Evolutionary conservation across 2,888 invertebrate genomes (phyloP).

Genomic region (Ischnus inquisitorius): DNA sequence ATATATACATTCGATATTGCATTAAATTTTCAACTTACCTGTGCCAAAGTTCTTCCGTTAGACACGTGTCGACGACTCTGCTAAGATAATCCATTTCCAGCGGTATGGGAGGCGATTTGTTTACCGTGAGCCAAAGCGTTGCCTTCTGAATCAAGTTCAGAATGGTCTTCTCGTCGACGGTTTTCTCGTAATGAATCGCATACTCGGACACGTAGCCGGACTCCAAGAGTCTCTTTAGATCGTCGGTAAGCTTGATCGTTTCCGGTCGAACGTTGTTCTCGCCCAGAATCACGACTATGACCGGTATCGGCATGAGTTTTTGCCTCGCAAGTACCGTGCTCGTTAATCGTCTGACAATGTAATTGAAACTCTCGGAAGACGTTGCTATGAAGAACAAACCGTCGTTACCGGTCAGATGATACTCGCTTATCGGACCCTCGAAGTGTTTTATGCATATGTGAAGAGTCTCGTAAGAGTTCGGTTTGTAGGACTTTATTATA

Average conservation of each 20-base stretch:
- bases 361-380: conserved; percentile 75
- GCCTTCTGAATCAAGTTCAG: conserved; percentile 79
- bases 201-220: conserved; percentile 81
- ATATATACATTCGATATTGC: no score
- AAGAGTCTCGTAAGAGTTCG: conserved; percentile 79
- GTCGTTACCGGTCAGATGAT: conserved; percentile 78
- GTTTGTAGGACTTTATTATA: conserved; percentile 78
- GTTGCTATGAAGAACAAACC: conserved; percentile 79
- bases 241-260: conserved; percentile 67
- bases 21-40: conserved; percentile 73
- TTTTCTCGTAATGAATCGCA: conserved; percentile 76
- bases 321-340: conserved; percentile 78
- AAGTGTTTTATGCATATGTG: conserved; percentile 81
- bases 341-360: conserved; percentile 77
- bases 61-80: conserved; percentile 75
- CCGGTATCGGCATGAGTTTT: conserved; percentile 80
- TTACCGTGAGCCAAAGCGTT: conserved; percentile 80
- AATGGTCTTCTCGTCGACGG: conserved; percentile 75
- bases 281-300: conserved; percentile 79
- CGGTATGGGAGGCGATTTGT: conserved; percentile 78
- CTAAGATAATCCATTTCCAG: conserved; percentile 80
- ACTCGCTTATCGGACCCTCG: conserved; percentile 77
- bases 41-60: conserved; percentile 82
- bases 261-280: conserved; percentile 60
- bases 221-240: conserved; percentile 76